Percentiles rank a stretch among this genome's conserved stretches.
Evolutionary conservation across 2,888 invertebrate genomes (phyloP).

Genomic region (Limnephilus rhombicus): DNA sequence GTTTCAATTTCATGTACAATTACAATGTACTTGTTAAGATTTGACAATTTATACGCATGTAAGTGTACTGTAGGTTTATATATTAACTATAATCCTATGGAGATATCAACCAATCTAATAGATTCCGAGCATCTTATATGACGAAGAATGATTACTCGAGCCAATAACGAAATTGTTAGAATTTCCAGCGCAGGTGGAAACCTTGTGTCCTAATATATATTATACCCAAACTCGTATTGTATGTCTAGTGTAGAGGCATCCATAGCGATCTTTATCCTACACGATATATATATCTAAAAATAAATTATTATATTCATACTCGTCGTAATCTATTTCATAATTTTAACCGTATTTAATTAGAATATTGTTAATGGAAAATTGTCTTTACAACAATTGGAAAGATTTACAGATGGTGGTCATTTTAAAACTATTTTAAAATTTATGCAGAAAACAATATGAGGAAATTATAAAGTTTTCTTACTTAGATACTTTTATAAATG

Average conservation of each 20-base stretch:
- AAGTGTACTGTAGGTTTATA: constrained; percentile 54
- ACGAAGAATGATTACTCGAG: constrained; percentile 53
- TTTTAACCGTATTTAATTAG: constrained; percentile 17
- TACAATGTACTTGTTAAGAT: constrained; percentile 57
- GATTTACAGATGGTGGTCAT: constrained; percentile 39
- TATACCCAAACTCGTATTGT: constrained; percentile 50
- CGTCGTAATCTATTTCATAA: constrained; percentile 41
- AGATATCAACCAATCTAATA: constrained; percentile 54
- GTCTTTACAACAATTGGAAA: constrained; percentile 52
- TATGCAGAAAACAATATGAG: constrained; percentile 50
- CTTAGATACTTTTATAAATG: constrained; percentile 65
- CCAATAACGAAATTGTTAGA: constrained; percentile 37
- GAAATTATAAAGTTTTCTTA: constrained; percentile 59
- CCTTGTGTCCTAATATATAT: constrained; percentile 53
- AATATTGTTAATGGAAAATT: constrained; percentile 45
- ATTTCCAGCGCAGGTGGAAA: constrained; percentile 48
- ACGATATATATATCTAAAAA: constrained; percentile 4
- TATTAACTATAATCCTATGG: constrained; percentile 55
- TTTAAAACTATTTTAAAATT: constrained; percentile 37
- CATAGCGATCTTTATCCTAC: constrained; percentile 31
- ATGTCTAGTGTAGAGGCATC: constrained; percentile 58
- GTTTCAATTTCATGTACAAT: constrained; percentile 50
- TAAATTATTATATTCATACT: constrained; percentile 43
- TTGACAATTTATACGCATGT: constrained; percentile 57
- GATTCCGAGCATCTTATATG: constrained; percentile 51